Base-by-base conservation (phyloP, 2,888 invertebrate species). In the Apotomis capreana region DNA sequence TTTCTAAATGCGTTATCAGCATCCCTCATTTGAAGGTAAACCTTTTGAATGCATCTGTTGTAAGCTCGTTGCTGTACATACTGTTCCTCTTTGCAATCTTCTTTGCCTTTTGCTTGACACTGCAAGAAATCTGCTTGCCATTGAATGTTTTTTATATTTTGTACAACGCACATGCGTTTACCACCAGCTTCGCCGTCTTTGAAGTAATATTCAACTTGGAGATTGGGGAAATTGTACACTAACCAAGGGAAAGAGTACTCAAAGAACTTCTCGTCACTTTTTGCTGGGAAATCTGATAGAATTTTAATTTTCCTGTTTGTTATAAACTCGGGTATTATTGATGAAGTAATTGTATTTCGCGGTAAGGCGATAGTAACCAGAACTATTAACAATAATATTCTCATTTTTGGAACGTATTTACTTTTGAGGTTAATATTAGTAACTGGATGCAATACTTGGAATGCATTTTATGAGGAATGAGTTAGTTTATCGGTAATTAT, bases 111-210 rank as follows among this genome's bases (percentile, higher is more conserved):
- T 8, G 57, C 57, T 15, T 57, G 15, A 9, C 15, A 57, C 8
- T 57, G 57, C 8, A 57, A 57, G 57, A 49, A 49, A 49, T 49
- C 49, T 10, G 49, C 49, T 49, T 49, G 49, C 49, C 49, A 49
- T 49, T 6, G 3, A 10, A 49, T 6, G 49, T 49, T 49, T 9
- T 12, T 49, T 6, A 2, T 49, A 9, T 9, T 49, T 3, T 10
- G 9, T 9, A 10, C 3, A 3, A 49, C 49, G 9, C 49, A 49
- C 49, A 10, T 49, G 49, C 49, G 49, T 10, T 49, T 49, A 1
- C 49, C 49, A 49, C 49, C 49, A 49, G 9, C 49, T 49, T 49
- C 26, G 0, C 57, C 57, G 6, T 57, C 57, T 57, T 15, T 57
- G 12, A 57, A 57, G 10, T 57, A 57, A 57, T 57, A 57, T 26